Percentiles rank a stretch among this genome's conserved stretches.
These are phyloP conservation scores for Phengaris alcon DNA, from an alignment of 2,888 invertebrate genomes.

Conservation along the genomic window DNA sequence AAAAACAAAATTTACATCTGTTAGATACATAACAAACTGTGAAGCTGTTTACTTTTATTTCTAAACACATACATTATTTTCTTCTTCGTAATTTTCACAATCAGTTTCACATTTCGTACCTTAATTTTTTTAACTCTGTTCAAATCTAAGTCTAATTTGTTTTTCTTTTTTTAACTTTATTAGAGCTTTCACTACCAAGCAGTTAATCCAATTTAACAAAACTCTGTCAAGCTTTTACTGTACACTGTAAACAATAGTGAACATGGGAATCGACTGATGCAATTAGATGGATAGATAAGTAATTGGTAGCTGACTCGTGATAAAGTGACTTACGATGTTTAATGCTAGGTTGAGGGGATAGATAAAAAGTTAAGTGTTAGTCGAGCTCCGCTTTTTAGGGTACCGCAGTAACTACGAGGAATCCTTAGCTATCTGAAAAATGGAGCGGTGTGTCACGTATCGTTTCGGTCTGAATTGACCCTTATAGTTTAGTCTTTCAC, in stretches of 20 bases:
- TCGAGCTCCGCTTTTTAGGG: background rate
- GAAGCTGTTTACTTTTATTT: too few relatives aligned
- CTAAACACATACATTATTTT: too few relatives aligned
- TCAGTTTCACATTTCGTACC: too few relatives aligned
- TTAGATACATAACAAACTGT: too few relatives aligned
- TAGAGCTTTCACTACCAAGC: background rate
- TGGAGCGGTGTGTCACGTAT: too few relatives aligned
- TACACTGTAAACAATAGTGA: conserved; percentile 6
- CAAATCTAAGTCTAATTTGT: too few relatives aligned
- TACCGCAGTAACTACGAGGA: background rate
- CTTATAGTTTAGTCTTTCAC: too few relatives aligned
- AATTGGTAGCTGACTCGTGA: conserved; percentile 6
- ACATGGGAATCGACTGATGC: background rate
- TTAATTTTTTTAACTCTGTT: too few relatives aligned
- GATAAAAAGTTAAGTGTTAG: background rate
- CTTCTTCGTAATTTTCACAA: too few relatives aligned
- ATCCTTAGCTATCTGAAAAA: background rate
- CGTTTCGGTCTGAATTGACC: too few relatives aligned
- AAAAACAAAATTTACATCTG: too few relatives aligned
- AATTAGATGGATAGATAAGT: conserved; percentile 15
- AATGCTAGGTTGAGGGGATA: background rate
- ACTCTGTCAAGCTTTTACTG: background rate
- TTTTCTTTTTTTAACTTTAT: too few relatives aligned
- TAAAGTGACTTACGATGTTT: background rate
- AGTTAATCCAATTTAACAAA: background rate